Conservation (phyloP, 2,888 invertebrate genomes). For the Hesperia comma region DNA sequence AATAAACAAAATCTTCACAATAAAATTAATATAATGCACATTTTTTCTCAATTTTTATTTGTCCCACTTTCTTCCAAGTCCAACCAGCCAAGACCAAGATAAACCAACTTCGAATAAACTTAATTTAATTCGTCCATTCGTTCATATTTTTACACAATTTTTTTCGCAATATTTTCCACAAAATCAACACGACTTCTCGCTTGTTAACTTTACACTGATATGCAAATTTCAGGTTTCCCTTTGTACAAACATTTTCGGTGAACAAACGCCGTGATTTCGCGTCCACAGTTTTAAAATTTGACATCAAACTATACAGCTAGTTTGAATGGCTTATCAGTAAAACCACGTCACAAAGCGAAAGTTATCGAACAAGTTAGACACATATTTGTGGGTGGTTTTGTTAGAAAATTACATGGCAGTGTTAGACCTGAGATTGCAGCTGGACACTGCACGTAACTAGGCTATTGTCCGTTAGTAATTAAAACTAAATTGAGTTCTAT, state of each 20-base stretch:
- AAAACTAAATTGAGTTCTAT: not conserved
- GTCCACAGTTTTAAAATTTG: slow-evolving; percentile 8
- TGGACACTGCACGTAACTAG: not conserved
- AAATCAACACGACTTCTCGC: not conserved
- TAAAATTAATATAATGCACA: too few relatives aligned
- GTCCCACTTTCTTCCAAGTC: too few relatives aligned
- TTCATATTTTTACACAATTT: too few relatives aligned
- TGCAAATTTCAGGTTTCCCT: slow-evolving; percentile 1
- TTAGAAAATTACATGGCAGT: not conserved
- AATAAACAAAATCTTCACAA: too few relatives aligned
- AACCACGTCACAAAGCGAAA: not conserved
- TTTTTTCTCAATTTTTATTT: too few relatives aligned
- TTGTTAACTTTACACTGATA: not conserved
- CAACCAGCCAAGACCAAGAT: too few relatives aligned
- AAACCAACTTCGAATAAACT: too few relatives aligned
- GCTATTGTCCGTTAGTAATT: not conserved
- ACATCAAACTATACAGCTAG: slow-evolving; percentile 1
- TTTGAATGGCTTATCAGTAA: not conserved
- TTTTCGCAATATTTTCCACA: not conserved
- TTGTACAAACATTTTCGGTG: slow-evolving; percentile 1
- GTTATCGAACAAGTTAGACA: not conserved
- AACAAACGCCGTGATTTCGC: not conserved
- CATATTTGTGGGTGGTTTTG: slow-evolving; percentile 1
- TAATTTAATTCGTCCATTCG: too few relatives aligned
- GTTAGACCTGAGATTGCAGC: not conserved